Conservation (phyloP, 2,888 invertebrate species). For the Cryptocephalus primarius region DNA sequence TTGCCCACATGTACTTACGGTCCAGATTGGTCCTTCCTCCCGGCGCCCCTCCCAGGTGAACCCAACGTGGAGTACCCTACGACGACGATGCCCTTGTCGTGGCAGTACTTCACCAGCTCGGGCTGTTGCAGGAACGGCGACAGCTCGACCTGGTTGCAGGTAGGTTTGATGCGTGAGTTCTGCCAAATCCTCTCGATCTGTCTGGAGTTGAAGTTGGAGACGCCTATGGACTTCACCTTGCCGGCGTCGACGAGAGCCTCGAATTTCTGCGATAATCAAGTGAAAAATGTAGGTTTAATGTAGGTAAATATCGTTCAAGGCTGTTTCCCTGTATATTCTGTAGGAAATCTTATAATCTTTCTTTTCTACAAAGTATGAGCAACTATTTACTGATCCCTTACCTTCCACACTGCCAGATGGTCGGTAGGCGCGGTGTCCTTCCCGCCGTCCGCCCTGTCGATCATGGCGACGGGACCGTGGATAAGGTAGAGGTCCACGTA, state of each 20-base stretch:
- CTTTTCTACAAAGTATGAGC: no score
- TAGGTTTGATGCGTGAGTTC: slow-evolving; percentile 43
- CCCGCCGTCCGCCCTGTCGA: not conserved
- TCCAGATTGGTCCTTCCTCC: no score
- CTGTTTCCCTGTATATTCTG: no score
- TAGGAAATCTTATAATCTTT: no score
- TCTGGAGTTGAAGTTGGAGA: slow-evolving; percentile 47
- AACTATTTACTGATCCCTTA: not conserved
- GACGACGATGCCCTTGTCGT: slow-evolving; percentile 1
- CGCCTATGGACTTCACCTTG: not conserved
- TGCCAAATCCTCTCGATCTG: slow-evolving; percentile 50
- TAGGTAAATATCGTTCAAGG: not conserved
- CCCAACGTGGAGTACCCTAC: slow-evolving; percentile 1
- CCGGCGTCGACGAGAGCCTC: slow-evolving; percentile 48
- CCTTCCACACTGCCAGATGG: not conserved
- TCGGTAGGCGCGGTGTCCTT: slow-evolving; percentile 2
- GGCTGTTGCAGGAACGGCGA: slow-evolving; percentile 40
- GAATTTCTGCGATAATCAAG: slow-evolving; percentile 31
- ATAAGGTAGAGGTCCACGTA: slow-evolving; percentile 24
- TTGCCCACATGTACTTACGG: no score
- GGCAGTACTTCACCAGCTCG: slow-evolving; percentile 19
- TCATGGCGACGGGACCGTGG: slow-evolving; percentile 18
- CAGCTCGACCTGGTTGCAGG: slow-evolving; percentile 51
- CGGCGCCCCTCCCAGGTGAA: not conserved
- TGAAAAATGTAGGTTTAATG: not conserved